These are phyloP conservation scores for Edolisoma coerulescens DNA, from an alignment of 2,113 vertebrate genomes.

Conservation along the genomic window DNA sequence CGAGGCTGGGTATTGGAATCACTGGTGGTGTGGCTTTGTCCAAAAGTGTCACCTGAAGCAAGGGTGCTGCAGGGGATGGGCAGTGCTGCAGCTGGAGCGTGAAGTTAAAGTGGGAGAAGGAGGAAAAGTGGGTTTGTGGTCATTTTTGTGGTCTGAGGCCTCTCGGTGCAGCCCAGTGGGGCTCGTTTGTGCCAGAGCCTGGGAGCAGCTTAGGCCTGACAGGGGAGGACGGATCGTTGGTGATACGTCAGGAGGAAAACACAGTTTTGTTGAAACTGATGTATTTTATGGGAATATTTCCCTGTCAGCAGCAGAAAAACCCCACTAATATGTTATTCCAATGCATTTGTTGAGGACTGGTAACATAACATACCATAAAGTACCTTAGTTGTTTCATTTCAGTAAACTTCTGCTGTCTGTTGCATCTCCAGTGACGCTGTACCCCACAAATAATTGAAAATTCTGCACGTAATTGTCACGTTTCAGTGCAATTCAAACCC, in stretches of 20 bases:
- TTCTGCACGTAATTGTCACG: fast-evolving
- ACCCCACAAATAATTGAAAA: background rate
- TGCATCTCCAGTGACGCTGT: fast-evolving
- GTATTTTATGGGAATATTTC: background rate
- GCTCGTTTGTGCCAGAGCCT: background rate
- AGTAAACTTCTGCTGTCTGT: background rate
- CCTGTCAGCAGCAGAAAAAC: background rate
- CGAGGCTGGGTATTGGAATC: background rate
- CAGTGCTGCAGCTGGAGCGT: background rate
- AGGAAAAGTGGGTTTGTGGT: background rate
- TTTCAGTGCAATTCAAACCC: background rate
- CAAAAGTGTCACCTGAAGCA: background rate
- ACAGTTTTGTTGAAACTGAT: background rate
- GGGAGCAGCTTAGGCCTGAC: background rate
- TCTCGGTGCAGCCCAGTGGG: fast-evolving
- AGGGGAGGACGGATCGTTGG: fast-evolving
- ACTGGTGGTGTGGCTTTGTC: background rate
- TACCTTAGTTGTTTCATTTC: background rate
- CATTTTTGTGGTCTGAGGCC: background rate
- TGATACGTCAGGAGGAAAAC: fast-evolving
- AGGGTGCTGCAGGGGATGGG: background rate
- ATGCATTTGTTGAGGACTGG: background rate
- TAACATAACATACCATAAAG: background rate
- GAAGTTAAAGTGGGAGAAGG: fast-evolving
- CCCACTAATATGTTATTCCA: fast-evolving